Conservation (phyloP, 2,113 vertebrate species). For the Polypterus bichir region DNA sequence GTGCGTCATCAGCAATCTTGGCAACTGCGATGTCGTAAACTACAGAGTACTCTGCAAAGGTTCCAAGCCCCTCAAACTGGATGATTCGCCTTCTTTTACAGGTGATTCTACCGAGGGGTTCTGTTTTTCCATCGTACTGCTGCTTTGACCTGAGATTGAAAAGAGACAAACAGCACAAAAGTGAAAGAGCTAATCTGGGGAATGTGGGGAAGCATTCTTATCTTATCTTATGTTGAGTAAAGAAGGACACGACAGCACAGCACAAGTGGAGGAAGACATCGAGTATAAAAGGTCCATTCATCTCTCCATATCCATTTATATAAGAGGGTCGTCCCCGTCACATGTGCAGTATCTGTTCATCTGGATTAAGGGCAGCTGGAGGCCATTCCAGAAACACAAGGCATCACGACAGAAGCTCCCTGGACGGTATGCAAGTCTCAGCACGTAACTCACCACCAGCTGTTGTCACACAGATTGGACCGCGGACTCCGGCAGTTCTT, state of each 20-base stretch:
- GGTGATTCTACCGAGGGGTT: neutral
- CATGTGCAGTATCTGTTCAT: neutral
- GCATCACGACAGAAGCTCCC: neutral
- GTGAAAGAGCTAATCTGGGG: neutral
- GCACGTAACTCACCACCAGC: slow-evolving; percentile 38
- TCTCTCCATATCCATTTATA: neutral
- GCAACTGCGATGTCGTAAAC: slow-evolving; percentile 1
- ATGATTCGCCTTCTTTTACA: neutral
- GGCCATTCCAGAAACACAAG: neutral
- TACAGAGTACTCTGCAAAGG: slow-evolving; percentile 5
- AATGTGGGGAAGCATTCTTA: neutral
- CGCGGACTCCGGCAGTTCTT: slow-evolving; percentile 65
- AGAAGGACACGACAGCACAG: neutral
- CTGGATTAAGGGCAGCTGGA: neutral
- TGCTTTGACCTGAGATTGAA: neutral
- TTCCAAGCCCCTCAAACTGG: slow-evolving; percentile 4
- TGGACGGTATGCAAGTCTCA: neutral
- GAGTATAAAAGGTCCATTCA: neutral
- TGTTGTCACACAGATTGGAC: slow-evolving; percentile 68
- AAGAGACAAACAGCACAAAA: neutral
- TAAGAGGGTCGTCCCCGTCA: neutral
- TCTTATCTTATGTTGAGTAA: neutral
- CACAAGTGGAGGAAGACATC: neutral
- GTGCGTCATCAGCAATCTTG: neutral
- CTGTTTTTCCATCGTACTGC: neutral